Percentiles rank a stretch among this genome's conserved stretches.
phyloP scores from a whole-genome alignment of 2,113 vertebrate species.

The Sphyrna mokarran region DNA sequence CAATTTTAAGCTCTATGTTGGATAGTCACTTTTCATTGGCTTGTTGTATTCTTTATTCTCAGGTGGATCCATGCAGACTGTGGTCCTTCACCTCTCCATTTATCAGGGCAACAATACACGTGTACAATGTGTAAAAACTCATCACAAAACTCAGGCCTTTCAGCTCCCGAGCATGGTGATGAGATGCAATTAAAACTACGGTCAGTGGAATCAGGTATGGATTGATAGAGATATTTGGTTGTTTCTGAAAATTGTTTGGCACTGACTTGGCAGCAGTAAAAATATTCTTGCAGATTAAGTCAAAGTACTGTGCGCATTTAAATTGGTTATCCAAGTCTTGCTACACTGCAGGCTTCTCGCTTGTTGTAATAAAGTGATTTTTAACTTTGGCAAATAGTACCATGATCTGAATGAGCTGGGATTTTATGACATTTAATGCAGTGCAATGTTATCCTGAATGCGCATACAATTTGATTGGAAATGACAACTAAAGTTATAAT shows the following conservation, averaged over 20 bases:
- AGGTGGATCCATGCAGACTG: conserved; percentile 36
- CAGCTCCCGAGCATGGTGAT: not conserved
- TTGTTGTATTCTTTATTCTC: conserved; percentile 2
- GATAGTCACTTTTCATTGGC: not conserved
- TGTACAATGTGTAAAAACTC: conserved; percentile 26
- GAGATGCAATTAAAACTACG: not conserved
- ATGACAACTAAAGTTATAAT: not conserved
- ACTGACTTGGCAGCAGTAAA: not conserved
- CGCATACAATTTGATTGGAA: not conserved
- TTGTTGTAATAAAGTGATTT: not conserved
- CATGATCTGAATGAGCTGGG: not conserved
- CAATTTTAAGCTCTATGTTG: not conserved
- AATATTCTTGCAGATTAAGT: not conserved
- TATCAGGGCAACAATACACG: conserved; percentile 13
- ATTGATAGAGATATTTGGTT: not conserved
- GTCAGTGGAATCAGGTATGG: conserved; percentile 12
- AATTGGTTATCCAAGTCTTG: not conserved
- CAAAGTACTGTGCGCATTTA: not conserved
- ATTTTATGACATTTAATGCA: not conserved
- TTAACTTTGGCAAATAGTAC: not conserved
- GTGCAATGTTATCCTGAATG: not conserved
- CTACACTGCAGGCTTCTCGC: not conserved
- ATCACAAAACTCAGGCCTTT: conserved; percentile 18
- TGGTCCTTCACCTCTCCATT: conserved; percentile 7
- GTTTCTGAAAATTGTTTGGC: not conserved